A percentile compares a stretch with the other conserved stretches of the same genome.
Conservation (phyloP, 2,113 vertebrate species). For the Canis aureus region DNA sequence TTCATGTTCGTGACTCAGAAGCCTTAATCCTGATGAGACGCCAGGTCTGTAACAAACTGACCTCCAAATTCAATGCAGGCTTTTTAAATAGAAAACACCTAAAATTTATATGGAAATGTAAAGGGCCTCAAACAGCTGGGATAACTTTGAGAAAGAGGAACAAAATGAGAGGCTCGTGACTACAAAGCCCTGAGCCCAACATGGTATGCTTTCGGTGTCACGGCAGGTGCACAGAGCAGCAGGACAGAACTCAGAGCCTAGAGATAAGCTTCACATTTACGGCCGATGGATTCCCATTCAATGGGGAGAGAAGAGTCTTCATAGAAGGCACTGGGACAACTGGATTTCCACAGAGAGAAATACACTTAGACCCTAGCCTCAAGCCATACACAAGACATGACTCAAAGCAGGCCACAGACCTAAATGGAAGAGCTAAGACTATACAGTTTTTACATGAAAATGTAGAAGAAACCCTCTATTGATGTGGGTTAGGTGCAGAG, state of each 20-base stretch:
- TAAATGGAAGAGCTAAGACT: no score
- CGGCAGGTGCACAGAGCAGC: accelerated
- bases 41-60: background rate
- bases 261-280: background rate
- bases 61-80: background rate
- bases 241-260: background rate
- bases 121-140: background rate
- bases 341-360: background rate
- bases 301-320: background rate
- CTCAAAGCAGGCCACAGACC: background rate
- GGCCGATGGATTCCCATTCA: background rate
- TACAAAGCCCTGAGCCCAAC: no score
- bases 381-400: background rate
- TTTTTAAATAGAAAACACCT: background rate
- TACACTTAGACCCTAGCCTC: background rate
- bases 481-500: no score
- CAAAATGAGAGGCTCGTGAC: background rate
- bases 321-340: background rate
- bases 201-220: no score
- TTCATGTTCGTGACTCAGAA: background rate
- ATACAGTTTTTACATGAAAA: no score
- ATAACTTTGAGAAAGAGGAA: background rate
- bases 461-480: no score
- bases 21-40: background rate
- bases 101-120: background rate